Conservation (phyloP, 2,888 invertebrate genomes). For the Ennomos erosarius region DNA sequence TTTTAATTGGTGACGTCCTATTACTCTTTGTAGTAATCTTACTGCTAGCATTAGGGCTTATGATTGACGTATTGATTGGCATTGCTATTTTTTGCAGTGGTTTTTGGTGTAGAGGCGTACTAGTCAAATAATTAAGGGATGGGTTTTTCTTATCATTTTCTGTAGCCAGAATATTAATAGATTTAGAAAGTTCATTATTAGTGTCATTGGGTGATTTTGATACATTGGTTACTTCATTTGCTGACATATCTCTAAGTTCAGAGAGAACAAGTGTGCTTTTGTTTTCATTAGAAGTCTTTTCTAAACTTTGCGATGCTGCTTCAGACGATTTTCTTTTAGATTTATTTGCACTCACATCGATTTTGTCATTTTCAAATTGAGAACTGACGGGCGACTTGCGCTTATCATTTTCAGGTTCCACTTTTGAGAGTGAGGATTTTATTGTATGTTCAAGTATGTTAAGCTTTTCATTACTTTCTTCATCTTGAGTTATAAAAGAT, state of each 20-base stretch:
- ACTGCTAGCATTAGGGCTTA: conserved; percentile 48
- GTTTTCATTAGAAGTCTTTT: conserved; percentile 56
- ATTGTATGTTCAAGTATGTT: conserved; percentile 27
- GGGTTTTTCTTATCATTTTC: conserved; percentile 52
- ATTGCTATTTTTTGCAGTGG: conserved; percentile 54
- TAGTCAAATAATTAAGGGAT: conserved; percentile 62
- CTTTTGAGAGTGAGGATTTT: conserved; percentile 33
- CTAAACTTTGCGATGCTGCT: conserved; percentile 46
- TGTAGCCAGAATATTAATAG: conserved; percentile 50
- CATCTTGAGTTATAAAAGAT: conserved; percentile 27
- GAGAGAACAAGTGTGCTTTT: conserved; percentile 70
- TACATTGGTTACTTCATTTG: conserved; percentile 49
- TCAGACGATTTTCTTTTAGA: conserved; percentile 49
- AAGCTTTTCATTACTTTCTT: conserved; percentile 12
- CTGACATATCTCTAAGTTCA: conserved; percentile 64
- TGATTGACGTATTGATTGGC: conserved; percentile 65
- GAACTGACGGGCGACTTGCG: conserved; percentile 27
- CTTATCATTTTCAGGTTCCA: conserved; percentile 17
- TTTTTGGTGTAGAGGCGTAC: conserved; percentile 73
- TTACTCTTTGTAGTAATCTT: conserved; percentile 35
- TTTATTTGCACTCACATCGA: conserved; percentile 42
- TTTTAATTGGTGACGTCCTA: conserved; percentile 22
- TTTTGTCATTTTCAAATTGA: conserved; percentile 27
- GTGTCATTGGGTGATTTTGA: conserved; percentile 49
- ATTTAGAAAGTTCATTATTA: conserved; percentile 55